phyloP scores from a whole-genome alignment of 1,140 invertebrate species.

The Armadillidium nasatum region DNA sequence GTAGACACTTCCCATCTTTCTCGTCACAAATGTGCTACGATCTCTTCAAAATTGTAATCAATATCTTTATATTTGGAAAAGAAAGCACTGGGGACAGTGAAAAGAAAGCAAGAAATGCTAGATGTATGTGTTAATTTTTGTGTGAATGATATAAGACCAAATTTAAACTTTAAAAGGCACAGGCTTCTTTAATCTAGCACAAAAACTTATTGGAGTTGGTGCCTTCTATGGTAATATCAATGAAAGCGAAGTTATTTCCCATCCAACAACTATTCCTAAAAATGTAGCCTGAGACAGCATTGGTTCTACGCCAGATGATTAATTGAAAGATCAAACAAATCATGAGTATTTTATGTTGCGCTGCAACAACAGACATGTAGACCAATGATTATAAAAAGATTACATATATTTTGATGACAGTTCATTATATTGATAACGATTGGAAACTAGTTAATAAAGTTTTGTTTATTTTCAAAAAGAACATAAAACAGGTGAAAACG shows the following conservation, averaged over 20 bases:
- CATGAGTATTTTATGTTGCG: background rate
- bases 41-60: too few relatives aligned
- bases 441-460: background rate
- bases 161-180: background rate
- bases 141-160: background rate
- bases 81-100: too few relatives aligned
- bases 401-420: background rate
- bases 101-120: background rate
- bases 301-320: background rate
- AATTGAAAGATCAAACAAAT: background rate
- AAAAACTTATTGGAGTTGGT: background rate
- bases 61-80: too few relatives aligned
- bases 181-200: background rate
- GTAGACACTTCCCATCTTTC: too few relatives aligned
- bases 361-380: background rate
- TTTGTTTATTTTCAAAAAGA: background rate
- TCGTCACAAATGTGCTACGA: too few relatives aligned
- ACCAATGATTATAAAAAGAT: background rate
- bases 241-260: background rate
- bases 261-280: background rate
- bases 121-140: background rate
- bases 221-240: background rate
- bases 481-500: background rate
- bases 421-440: background rate
- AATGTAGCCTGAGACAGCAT: background rate